Evolutionary conservation across 1,140 invertebrate genomes (phyloP), one percentile per base, ranked within the genome.

Genomic region (Drosophila albomicans): DNA sequence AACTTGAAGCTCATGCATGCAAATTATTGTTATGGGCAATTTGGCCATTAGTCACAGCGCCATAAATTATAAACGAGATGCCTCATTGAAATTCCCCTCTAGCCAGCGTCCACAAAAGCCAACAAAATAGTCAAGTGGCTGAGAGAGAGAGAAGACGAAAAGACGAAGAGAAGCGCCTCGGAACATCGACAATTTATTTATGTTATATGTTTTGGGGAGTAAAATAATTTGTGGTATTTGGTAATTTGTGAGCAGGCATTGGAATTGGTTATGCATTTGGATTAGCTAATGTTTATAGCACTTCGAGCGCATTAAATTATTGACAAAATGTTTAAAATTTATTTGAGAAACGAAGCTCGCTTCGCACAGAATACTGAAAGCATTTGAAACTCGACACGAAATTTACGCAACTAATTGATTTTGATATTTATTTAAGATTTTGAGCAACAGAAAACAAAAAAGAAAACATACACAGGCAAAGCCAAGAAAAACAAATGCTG

Each of bases 321-420:
- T 67, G 49, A 63, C 25, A 69, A 69, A 82, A 63, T n/a, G 4
- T 3, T 41, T 5, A 7, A 25, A 54, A 35, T 54, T 54, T 54
- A 35, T 54, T 15, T 7, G 8, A 28, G 16, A 28, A 43, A 13
- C 35, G 35, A 38, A 25, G 20, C 1, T 25, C 16, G 8, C 1
- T 16, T 30, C 20, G 7, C 10, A 20, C 15, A 28, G 25, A 25
- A 52, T 13, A 52, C 43, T n/a, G 16, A 54, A 66, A 64, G 46
- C 35, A n/a, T 43, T 72, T 66, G 61, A 56, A 72, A 72, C 48
- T 56, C 49, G 75, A 81, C 64, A 28, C 65, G 32, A 70, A 73
- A 74, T 87, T 79, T 82, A 87, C 79, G 84, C 80, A 87, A 88
- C 84, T 89, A 88, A 89, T 87, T 88, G 84, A 87, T 88, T 88